Base-by-base conservation (phyloP, 1,140 invertebrate genomes). In the Venustaconcha ellipsiformis region DNA sequence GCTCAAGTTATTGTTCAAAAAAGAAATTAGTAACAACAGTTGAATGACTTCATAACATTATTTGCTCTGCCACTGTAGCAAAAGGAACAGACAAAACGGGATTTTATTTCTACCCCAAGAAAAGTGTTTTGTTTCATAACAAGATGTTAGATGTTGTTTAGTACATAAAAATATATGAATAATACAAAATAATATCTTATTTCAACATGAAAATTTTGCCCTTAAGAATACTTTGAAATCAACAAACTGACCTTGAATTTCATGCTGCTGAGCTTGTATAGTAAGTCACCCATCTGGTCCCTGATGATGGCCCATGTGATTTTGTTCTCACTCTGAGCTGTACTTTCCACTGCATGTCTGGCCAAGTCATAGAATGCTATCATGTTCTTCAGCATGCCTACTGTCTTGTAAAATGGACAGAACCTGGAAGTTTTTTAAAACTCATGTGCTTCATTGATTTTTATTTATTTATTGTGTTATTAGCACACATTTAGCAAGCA, bases 331-430 rank as follows among this genome's bases (percentile, higher is more conserved):
- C 96, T 97, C 91, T 99, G 97, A 23, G 98, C 96, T 48, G 98
- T 99, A 59, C 97, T 99, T 92, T 99, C 98, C 6, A 99, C 97
- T 14, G 97, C 95, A 89, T 99, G 98, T 77, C 96, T 94, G 15
- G 98, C 94, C 94, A 99, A 94, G 89, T 99, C 98, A 89, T 99
- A 99, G 91, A 99, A 99, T 56, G 95, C 93, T 88, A 99, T 99
- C 92, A 99, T 99, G 92, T 99, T 99, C 88, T 93, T 94, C 87
- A 99, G 90, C 98, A 99, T 99, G 79, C 97, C 97, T 18, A 97
- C 96, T 48, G 98, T 99, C 92, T 99, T 99, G 93, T 99, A 99
- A 93, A 99, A 99, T 86, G 99, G 99, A 91, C 99, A 99, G 92
- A 97, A 99, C 81, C 80, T 98, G 93, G 62, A 70, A 70, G 72